Percentiles rank a stretch among this genome's conserved stretches.
Conservation (phyloP, 2,797 vertebrate species). For the Streptopelia turtur region DNA sequence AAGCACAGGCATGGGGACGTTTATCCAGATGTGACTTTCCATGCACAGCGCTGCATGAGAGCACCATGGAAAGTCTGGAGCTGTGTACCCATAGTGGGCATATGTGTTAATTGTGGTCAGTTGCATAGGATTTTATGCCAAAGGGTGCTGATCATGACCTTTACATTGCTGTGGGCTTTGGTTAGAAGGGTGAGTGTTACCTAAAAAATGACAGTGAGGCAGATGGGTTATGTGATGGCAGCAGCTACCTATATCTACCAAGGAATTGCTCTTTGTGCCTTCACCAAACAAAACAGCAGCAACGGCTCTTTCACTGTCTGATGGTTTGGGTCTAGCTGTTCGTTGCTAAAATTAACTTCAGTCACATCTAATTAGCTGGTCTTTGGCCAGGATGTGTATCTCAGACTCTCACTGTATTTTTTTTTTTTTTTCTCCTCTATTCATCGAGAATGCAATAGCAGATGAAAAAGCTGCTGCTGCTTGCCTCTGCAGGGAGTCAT, state of each 20-base stretch:
- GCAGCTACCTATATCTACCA: not conserved
- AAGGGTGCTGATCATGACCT: not conserved
- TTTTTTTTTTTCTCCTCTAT: not conserved
- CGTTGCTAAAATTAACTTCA: not conserved
- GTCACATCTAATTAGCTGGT: constrained; percentile 11
- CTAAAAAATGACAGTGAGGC: not conserved
- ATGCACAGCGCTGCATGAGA: not conserved
- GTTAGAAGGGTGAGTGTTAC: not conserved
- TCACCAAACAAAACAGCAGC: not conserved
- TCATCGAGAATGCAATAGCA: not conserved
- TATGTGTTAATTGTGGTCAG: not conserved
- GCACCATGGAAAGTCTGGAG: not conserved
- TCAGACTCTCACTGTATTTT: not conserved
- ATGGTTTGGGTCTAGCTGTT: not conserved
- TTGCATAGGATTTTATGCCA: not conserved
- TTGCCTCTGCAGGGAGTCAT: not conserved
- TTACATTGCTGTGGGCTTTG: not conserved
- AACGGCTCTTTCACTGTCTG: not conserved
- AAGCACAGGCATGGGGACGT: not conserved
- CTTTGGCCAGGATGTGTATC: not conserved
- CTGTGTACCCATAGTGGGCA: rapidly evolving
- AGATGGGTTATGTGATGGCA: not conserved
- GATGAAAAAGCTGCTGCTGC: not conserved
- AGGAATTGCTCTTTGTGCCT: not conserved
- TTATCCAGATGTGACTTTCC: not conserved